Percentiles rank a stretch among this genome's conserved stretches.
These are phyloP conservation scores for Tapirus indicus DNA, from an alignment of 2,797 vertebrate genomes.

Conservation along the genomic window DNA sequence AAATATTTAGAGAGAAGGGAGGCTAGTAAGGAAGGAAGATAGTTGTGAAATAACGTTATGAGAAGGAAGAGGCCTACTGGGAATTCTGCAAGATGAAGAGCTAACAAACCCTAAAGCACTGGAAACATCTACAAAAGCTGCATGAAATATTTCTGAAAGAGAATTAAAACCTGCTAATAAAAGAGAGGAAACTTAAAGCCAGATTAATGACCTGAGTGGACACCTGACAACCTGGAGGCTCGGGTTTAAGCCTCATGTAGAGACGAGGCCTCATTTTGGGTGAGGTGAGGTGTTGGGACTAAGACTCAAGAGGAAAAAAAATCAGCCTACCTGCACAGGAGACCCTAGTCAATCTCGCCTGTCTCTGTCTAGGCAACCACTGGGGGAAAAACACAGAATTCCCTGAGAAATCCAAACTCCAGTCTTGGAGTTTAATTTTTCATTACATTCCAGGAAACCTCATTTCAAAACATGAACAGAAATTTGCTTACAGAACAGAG, in stretches of 20 bases:
- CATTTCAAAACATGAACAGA: not conserved
- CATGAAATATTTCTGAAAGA: not conserved
- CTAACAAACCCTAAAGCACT: not conserved
- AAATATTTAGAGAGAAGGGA: constrained; percentile 7
- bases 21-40: not conserved
- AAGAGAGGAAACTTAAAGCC: not conserved
- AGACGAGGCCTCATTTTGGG: not conserved
- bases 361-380: not conserved
- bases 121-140: not conserved
- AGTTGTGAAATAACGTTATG: not conserved
- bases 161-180: not conserved
- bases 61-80: not conserved
- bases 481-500: not conserved
- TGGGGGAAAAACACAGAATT: not conserved
- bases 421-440: not conserved
- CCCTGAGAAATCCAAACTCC: not conserved
- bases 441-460: not conserved
- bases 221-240: not conserved
- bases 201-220: not conserved
- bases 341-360: not conserved
- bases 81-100: not conserved
- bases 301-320: not conserved
- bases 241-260: not conserved
- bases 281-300: not conserved
- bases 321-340: not conserved